Base-by-base conservation (phyloP, 1,140 invertebrate genomes). In the Drosophila willistoni region DNA sequence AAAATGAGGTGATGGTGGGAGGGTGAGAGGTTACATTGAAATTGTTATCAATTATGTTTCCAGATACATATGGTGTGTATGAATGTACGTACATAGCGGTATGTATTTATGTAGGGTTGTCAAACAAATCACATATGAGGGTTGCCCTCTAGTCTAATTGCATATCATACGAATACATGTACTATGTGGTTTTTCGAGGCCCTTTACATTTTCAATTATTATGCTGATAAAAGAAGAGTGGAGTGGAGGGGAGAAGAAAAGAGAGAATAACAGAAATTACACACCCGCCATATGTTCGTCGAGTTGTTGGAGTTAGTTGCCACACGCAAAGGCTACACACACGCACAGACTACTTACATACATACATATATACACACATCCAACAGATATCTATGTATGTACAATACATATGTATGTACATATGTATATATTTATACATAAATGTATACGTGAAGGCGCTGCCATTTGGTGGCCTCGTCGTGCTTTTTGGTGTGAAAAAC, bases 401-500 rank as follows among this genome's bases (percentile, higher is more conserved):
- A 69, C 33, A 19, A 47, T 10, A 7, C 19, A 68, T 29, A 47
- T 36, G 56, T 14, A 64, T 67, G 36, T 9, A 3, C n/a, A 29
- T 29, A 54, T 51, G 22, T 29, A 54, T 51, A 34, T 39, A 22
- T 62, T 29, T 36, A 54, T 51, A 51, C 44, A 51, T 51, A 51
- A 51, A 51, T 51, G 44, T 51, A 51, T 22, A 51, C 44, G 44
- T 70, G 71, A 73, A 80, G 81, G 73, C 73, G 77, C 81, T 85
- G 68, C 68, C 82, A 86, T 73, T 86, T 83, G 33, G 80, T 80
- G 66, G 73, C 76, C 83, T 89, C 83, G 79, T 68, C 39, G 44
- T 41, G 77, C 62, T 75, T 75, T 80, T 73, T 79, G 77, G 79
- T 87, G 79, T 86, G 83, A 87, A 86, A 86, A 86, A 86, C 73